Conservation (phyloP, 2,888 invertebrate genomes). For the Odontothrips loti region DNA sequence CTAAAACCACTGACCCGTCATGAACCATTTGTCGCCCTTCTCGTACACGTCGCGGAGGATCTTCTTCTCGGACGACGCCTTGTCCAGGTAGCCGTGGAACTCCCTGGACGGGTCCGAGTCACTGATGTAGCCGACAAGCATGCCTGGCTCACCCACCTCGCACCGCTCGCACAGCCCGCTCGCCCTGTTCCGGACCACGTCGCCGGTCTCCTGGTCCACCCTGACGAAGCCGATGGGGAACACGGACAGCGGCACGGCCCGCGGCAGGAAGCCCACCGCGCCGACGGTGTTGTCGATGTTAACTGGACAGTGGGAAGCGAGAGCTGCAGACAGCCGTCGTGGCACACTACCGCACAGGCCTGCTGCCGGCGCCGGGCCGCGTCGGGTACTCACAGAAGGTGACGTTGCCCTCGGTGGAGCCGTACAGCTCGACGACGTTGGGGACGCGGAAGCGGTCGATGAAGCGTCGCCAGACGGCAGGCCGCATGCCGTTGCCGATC, state of each 20-base stretch:
- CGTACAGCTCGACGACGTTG: constrained; percentile 70
- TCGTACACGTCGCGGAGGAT: constrained; percentile 74
- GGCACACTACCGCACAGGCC: too few species aligned
- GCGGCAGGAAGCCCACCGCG: constrained; percentile 84
- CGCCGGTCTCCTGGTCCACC: constrained; percentile 62
- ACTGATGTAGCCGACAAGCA: constrained; percentile 71
- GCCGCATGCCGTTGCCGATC: constrained; percentile 90
- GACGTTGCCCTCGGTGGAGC: constrained; percentile 66
- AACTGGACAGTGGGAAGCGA: too few species aligned
- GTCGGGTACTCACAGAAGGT: constrained; percentile 61
- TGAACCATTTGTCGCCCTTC: constrained; percentile 84
- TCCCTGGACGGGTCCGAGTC: constrained; percentile 61
- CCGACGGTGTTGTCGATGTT: constrained; percentile 85
- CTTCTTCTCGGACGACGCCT: constrained; percentile 79
- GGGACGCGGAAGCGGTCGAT: constrained; percentile 71
- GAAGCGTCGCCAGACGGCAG: constrained; percentile 91
- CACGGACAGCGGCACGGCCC: constrained; percentile 53
- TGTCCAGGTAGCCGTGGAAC: constrained; percentile 64
- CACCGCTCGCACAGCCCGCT: constrained; percentile 67
- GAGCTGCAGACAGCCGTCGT: too few species aligned
- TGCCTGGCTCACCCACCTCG: constrained; percentile 72
- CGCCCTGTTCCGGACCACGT: constrained; percentile 52
- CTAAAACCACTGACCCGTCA: constrained; percentile 57
- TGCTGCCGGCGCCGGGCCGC: too few species aligned
- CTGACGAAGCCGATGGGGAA: constrained; percentile 66